Conservation (phyloP, 2,888 invertebrate genomes). For the Chaetogeoica ovagalla region DNA sequence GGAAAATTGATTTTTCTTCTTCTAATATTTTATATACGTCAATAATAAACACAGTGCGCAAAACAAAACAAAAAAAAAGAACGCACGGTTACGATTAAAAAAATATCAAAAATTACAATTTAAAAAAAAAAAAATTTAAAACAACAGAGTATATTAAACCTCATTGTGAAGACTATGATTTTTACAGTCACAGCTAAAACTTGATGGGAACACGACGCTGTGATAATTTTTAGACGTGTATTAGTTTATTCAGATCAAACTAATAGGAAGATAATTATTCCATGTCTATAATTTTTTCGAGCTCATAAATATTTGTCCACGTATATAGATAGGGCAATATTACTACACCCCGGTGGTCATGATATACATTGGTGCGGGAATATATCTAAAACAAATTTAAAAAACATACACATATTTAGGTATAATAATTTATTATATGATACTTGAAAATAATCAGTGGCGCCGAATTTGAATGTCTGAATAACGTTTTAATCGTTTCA, state of each 20-base stretch:
- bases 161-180: conserved; percentile 2
- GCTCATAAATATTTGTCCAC: conserved; percentile 35
- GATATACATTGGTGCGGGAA: conserved; percentile 20
- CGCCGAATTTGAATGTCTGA: neutral
- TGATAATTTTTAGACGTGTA: conserved; percentile 9
- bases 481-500: neutral
- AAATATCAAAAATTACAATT: too few relatives aligned
- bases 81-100: too few relatives aligned
- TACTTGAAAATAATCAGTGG: conserved; percentile 2
- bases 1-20: conserved; percentile 14
- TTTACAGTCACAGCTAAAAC: conserved; percentile 26
- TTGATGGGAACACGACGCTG: neutral
- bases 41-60: neutral
- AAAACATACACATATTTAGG: conserved; percentile 33
- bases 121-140: neutral
- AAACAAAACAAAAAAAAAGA: neutral
- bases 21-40: conserved; percentile 1
- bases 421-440: conserved; percentile 13
- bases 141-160: conserved; percentile 27
- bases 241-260: conserved; percentile 22
- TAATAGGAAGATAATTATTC: conserved; percentile 13
- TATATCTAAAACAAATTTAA: conserved; percentile 50
- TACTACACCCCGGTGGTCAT: conserved; percentile 21
- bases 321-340: neutral
- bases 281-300: neutral